Base-by-base conservation (phyloP, 2,113 vertebrate genomes). In the Ochotona curzoniae region DNA sequence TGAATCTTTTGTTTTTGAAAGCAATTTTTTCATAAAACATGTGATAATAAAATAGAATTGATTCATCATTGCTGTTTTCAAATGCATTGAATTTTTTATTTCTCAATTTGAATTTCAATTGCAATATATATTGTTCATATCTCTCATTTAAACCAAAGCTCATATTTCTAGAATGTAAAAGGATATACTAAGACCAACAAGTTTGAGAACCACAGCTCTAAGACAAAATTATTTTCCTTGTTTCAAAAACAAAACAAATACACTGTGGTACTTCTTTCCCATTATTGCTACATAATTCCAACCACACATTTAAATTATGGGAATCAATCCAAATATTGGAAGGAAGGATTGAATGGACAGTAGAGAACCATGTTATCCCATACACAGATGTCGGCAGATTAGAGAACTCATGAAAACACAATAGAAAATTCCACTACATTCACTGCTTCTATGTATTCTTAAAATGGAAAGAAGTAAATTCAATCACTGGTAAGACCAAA, bases 201-300 rank as follows among this genome's bases (percentile, higher is more conserved):
- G 20, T 83, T 89, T 60, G 30, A 82, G 44, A 96, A 90, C n/a
- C n/a, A 93, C 38, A 67, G 21, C n/a, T 73, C 86, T 92, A 89
- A 86, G 35, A 66, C 14, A 76, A 21, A 92, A 38, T 20, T 74
- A 35, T 10, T 64, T 51, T 13, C 7, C 89, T 67, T 30, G 82
- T 74, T 76, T 74, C 30, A 63, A 78, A 93, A 82, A 51, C 12
- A 71, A 67, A 35, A 10, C 44, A 21, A 30, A 30, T 49, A 15
- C 30, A 63, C 7, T 20, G 15, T 47, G 61, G 11, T 67, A 73
- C 51, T 91, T 79, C 28, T 88, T 84, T 88, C 81, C 78, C 51
- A 57, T 91, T 78, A 44, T 75, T 86, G 32, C 11, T 20, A 18
- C 26, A 10, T 54, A 49, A 12, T 93, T 70, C 93, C 81, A 63